Conservation (phyloP, 2,113 vertebrate species). For the Menura novaehollandiae region DNA sequence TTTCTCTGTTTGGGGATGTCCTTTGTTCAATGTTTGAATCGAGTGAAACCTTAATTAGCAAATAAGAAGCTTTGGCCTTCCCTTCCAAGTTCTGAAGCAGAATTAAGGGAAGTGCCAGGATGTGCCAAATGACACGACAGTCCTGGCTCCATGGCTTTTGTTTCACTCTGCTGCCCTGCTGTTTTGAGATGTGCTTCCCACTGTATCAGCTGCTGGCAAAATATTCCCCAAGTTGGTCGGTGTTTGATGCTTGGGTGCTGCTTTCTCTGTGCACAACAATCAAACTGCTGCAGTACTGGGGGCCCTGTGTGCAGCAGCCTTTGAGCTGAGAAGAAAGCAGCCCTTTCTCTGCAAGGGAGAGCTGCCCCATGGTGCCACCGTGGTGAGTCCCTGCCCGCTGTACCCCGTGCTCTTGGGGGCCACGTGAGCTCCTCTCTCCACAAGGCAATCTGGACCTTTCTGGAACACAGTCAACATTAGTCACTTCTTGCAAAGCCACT, state of each 20-base stretch:
- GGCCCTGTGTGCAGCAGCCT: conserved; percentile 15
- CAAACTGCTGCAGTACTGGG: neutral
- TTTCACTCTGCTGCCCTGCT: neutral
- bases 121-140: neutral
- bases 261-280: neutral
- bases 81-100: neutral
- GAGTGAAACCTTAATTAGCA: conserved; percentile 27
- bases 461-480: neutral
- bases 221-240: neutral
- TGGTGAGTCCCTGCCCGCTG: neutral
- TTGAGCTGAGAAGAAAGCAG: neutral
- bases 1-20: neutral
- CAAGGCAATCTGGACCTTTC: neutral
- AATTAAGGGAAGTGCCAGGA: neutral
- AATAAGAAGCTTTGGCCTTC: conserved; percentile 17
- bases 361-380: neutral
- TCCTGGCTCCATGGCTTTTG: neutral
- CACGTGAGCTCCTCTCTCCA: neutral
- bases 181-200: neutral
- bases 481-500: conserved; percentile 1
- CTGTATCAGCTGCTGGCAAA: conserved; percentile 34
- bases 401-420: neutral
- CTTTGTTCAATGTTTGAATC: neutral
- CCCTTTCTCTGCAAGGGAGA: neutral
- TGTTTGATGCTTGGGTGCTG: neutral